Evolutionary conservation across 2,113 vertebrate genomes (phyloP), one percentile per base, ranked within the genome.

Genomic region (Cacatua alba): DNA sequence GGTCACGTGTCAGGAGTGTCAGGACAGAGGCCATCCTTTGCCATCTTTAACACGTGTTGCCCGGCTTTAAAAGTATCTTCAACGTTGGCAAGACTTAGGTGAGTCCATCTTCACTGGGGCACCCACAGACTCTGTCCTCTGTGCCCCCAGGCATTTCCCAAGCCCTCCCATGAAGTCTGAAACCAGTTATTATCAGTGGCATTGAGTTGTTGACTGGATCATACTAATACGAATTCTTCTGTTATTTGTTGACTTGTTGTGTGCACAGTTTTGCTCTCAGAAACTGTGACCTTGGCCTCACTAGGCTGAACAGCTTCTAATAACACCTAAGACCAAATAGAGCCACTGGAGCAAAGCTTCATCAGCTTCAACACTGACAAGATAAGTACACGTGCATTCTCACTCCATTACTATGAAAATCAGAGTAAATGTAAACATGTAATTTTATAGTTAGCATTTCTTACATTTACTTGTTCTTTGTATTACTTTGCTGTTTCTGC

Each of bases 371-470:
- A 71, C 43, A 49, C 9, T 49, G 15, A 37, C 28, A 67, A 37
- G 8, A 0, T 1, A 81, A 82, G 19, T 28, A 33, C 0, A 2
- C 11, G 12, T 48, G 18, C 31, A 24, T 57, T 91, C 23, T 63
- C 16, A 39, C 21, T 59, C 12, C 11, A 15, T 25, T 84, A 28
- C 43, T 33, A 4, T 11, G 46, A 72, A 82, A 90, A 82, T 60
- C 25, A 28, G 26, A 26, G 14, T 59, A 59, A 59, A 59, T 21
- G 9, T 46, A 51, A n/a, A 79, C 79, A 64, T 51, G 1, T 17
- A 81, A 41, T 57, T 93, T 80, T 41, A 60, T 69, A 64, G 5
- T 60, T 72, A 46, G 5, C 6, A 25, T 69, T 57, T 63, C 39
- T 77, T 51, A 60, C 11, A 52, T 53, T 79, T 68, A 57, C 17